A percentile compares a stretch with the other conserved stretches of the same genome.
These are phyloP conservation scores for Heliconius nattereri DNA, from an alignment of 1,140 invertebrate species.

Conservation along the genomic window DNA sequence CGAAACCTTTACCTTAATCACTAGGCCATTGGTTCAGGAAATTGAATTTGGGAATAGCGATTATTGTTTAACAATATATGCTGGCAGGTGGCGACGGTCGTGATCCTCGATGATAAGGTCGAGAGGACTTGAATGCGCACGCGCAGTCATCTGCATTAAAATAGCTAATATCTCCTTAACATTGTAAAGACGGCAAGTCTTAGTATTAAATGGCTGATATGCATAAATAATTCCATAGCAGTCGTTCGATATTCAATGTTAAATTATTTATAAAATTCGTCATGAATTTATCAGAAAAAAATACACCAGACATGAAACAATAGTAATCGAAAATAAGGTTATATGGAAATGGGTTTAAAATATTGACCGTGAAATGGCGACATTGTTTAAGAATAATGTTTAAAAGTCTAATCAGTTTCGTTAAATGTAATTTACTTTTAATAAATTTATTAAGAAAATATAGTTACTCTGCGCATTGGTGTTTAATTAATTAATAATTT, in stretches of 20 bases:
- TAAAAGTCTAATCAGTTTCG: too few species aligned
- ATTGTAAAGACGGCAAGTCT: not conserved
- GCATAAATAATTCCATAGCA: slow-evolving; percentile 12
- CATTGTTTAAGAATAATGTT: too few species aligned
- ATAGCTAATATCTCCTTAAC: slow-evolving; percentile 15
- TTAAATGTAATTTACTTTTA: not conserved
- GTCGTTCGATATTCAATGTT: not conserved
- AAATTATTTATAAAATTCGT: not conserved
- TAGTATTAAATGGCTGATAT: slow-evolving; percentile 8
- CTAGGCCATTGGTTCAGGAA: slow-evolving; percentile 53
- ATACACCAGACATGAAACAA: not conserved
- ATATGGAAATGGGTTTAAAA: not conserved
- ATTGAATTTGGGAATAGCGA: slow-evolving; percentile 51
- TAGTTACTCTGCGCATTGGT: not conserved
- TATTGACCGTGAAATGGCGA: too few species aligned
- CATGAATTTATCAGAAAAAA: not conserved
- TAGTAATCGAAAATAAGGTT: not conserved
- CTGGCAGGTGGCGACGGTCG: slow-evolving; percentile 20
- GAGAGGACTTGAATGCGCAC: slow-evolving; percentile 26
- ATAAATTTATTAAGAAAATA: not conserved
- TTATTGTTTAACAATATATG: slow-evolving; percentile 37
- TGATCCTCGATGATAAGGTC: slow-evolving; percentile 36
- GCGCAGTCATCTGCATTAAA: slow-evolving; percentile 36
- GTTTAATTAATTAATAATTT: not conserved
- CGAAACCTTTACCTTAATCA: slow-evolving; percentile 36